Evolutionary conservation across 1,140 invertebrate genomes (phyloP).

Genomic region (Pseudachorutes palmiensis): DNA sequence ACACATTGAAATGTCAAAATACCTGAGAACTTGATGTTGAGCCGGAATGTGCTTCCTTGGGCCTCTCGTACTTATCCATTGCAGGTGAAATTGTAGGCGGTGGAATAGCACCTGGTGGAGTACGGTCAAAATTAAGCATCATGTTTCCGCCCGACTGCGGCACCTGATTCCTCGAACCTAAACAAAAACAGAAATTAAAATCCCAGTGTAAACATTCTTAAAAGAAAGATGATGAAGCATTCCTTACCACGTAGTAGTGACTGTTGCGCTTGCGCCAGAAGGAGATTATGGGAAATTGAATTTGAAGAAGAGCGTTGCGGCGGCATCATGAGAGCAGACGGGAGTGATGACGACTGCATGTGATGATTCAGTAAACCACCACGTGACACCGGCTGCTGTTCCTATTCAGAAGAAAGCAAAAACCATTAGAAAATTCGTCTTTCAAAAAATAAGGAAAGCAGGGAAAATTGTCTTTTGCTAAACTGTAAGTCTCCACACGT

Average conservation of each 20-base stretch:
- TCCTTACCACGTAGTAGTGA: conserved; percentile 44
- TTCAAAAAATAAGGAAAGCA: too few relatives aligned
- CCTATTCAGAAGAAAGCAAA: conserved; percentile 45
- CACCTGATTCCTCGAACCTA: conserved; percentile 26
- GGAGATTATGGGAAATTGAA: conserved; percentile 49
- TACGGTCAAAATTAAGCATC: conserved; percentile 32
- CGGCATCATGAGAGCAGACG: conserved; percentile 46
- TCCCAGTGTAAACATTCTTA: neutral
- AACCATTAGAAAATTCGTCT: too few relatives aligned
- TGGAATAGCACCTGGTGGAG: conserved; percentile 37
- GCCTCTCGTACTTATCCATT: conserved; percentile 35
- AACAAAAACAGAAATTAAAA: neutral
- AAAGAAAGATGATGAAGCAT: neutral
- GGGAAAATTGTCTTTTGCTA: too few relatives aligned
- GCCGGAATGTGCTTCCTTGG: conserved; percentile 35
- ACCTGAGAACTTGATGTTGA: conserved; percentile 32
- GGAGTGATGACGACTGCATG: conserved; percentile 45
- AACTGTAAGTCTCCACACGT: too few relatives aligned
- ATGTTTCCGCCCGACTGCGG: conserved; percentile 24
- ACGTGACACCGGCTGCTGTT: neutral
- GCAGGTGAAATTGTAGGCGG: conserved; percentile 33
- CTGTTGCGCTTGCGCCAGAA: conserved; percentile 54
- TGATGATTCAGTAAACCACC: conserved; percentile 37
- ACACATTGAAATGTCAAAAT: neutral
- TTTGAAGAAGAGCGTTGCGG: conserved; percentile 40